Conservation (phyloP, 2,888 invertebrate species). For the Nomada lathburiana region DNA sequence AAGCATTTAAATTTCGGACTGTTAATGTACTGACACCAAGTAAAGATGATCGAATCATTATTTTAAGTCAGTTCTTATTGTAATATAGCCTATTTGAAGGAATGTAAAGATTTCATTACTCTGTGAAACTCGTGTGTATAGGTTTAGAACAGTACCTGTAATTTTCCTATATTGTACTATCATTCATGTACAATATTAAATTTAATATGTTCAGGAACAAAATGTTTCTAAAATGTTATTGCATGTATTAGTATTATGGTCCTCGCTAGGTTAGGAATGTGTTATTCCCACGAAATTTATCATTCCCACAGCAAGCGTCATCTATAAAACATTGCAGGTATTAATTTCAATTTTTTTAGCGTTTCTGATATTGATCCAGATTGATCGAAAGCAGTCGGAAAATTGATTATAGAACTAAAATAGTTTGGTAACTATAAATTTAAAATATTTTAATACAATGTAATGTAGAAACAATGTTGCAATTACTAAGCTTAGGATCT, state of each 20-base stretch:
- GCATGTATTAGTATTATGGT: neutral
- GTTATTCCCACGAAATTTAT: conserved; percentile 14
- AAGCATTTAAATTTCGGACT: conserved; percentile 32
- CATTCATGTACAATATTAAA: neutral
- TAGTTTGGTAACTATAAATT: neutral
- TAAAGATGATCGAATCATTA: conserved; percentile 40
- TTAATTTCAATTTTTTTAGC: conserved; percentile 13
- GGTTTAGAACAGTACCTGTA: neutral
- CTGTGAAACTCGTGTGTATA: neutral
- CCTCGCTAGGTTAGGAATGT: conserved; percentile 21
- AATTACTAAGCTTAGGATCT: neutral
- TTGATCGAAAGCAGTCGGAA: too few species aligned
- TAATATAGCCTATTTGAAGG: neutral
- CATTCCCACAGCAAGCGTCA: neutral
- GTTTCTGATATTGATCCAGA: too few species aligned
- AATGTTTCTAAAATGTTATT: neutral
- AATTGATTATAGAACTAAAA: neutral
- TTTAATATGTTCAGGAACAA: neutral
- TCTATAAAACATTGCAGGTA: neutral
- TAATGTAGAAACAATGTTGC: neutral
- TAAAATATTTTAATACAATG: neutral
- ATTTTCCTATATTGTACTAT: neutral
- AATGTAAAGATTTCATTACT: neutral
- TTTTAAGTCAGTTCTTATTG: neutral
- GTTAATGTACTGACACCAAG: conserved; percentile 28